Evolutionary conservation across 2,113 vertebrate species (phyloP), one percentile per base, ranked within the genome.

Genomic region (Ptilonorhynchus violaceus): DNA sequence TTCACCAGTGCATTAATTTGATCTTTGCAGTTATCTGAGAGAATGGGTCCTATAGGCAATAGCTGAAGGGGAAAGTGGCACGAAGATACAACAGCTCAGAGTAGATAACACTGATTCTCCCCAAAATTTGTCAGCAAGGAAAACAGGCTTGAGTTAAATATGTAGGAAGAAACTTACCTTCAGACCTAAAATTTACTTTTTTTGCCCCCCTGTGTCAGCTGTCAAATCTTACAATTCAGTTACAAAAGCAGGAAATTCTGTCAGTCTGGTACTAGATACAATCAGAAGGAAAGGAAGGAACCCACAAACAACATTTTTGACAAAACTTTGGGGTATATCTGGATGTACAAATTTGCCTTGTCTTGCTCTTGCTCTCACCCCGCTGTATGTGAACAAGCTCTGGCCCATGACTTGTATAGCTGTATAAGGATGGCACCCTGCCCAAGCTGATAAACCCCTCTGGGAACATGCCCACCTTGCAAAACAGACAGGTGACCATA

Each of bases 171-270:
- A 76, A 68, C 27, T 31, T 52, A 27, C 22, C 16, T 80, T 44
- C 74, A 85, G 15, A 67, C 4, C 8, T 42, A 60, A 73, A 49
- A 42, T 53, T 59, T n/a, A 28, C 6, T 46, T n/a, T 9, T 10
- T 11, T 15, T 2, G 11, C 9, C 8, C 1, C 1, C 3, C 18
- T 2, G 1, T 64, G 28, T 52, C 4, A 5, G 24, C 9, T 44
- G 30, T 63, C 18, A 76, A 49, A 85, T 63, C 13, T 82, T 85
- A 63, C 6, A 50, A 59, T 47, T 64, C 10, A 41, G 30, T 64
- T 46, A 53, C 20, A 68, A 82, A 75, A 73, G 25, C 11, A 58
- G 14, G 13, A 73, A 74, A 37, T 66, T 49, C 79, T 59, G 14
- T 53, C 37, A 39, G n/a, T 2, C n/a, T 76, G 37, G 15, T 10